Evolutionary conservation across 2,797 vertebrate species (phyloP).

Genomic region (Hyperoplus immaculatus): DNA sequence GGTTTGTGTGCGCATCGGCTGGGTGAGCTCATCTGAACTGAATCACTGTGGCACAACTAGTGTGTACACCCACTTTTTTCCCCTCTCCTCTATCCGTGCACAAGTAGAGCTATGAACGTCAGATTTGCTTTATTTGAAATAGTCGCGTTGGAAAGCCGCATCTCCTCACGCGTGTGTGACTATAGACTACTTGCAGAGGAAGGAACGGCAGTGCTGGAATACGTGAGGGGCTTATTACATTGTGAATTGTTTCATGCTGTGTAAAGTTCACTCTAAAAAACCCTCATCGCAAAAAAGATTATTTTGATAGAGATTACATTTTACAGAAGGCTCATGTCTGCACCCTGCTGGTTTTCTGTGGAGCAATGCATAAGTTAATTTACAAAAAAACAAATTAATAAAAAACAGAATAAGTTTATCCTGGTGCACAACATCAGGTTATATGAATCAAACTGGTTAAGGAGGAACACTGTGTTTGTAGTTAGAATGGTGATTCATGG

Average conservation of each 20-base stretch:
- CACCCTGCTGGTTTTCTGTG: conserved; percentile 88
- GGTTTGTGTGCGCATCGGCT: conserved; percentile 80
- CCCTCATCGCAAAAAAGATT: conserved; percentile 44
- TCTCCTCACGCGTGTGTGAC: not conserved
- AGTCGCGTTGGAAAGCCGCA: conserved; percentile 28
- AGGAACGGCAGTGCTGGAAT: conserved; percentile 6
- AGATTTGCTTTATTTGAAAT: conserved; percentile 52
- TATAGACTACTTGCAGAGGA: not conserved
- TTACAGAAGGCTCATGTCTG: conserved; percentile 88
- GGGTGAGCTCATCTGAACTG: conserved; percentile 82
- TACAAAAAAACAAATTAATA: not conserved
- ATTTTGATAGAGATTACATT: conserved; percentile 61
- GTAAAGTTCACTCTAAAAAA: conserved; percentile 61
- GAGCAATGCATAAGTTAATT: conserved; percentile 55
- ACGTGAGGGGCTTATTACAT: not conserved
- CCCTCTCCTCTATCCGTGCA: conserved; percentile 48
- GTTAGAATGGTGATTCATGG: conserved; percentile 13
- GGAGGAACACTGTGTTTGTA: conserved; percentile 18
- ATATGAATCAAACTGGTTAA: conserved; percentile 11
- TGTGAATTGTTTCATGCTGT: conserved; percentile 16
- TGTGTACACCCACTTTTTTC: conserved; percentile 73
- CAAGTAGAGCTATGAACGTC: conserved; percentile 67
- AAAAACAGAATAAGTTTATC: conserved; percentile 5
- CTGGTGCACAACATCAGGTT: conserved; percentile 1
- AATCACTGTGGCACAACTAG: conserved; percentile 71